phyloP scores from a whole-genome alignment of 2,888 invertebrate species.

The Cistogaster globosa region DNA sequence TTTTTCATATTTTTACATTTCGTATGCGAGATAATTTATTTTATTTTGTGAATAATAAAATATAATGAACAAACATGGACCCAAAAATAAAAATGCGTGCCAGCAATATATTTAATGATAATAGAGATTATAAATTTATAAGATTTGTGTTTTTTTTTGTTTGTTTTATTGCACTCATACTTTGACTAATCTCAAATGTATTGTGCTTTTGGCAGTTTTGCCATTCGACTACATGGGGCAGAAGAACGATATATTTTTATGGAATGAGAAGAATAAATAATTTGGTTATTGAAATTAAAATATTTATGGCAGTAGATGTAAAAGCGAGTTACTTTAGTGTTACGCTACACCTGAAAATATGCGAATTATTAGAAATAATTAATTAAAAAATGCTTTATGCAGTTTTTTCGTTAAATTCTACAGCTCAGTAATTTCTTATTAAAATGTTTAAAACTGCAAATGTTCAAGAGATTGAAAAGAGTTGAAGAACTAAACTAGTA shows the following conservation, averaged over 20 bases:
- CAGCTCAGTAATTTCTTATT: too few species aligned
- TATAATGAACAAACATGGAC: background rate
- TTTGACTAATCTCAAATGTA: background rate
- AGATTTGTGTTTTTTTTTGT: conserved; percentile 37
- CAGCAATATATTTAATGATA: conserved; percentile 64
- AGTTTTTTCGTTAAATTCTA: too few species aligned
- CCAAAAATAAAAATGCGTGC: conserved; percentile 55
- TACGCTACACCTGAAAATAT: too few species aligned
- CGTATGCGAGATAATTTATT: conserved; percentile 37
- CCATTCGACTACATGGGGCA: background rate
- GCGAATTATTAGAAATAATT: too few species aligned
- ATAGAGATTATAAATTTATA: conserved; percentile 65
- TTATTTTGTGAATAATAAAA: conserved; percentile 33
- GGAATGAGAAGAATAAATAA: conserved; percentile 43
- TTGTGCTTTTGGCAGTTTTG: conserved; percentile 38
- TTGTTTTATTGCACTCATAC: background rate
- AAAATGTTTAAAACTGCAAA: too few species aligned
- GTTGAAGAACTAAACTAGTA: too few species aligned
- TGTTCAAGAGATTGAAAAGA: too few species aligned
- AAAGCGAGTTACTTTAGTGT: too few species aligned
- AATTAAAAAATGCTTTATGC: too few species aligned
- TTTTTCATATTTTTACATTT: conserved; percentile 50
- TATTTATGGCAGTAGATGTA: background rate
- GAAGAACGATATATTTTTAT: background rate
- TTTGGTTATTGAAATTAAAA: conserved; percentile 26